Conservation (phyloP, 2,888 invertebrate genomes). For the Pseudococcus jackbeardsleyi region DNA sequence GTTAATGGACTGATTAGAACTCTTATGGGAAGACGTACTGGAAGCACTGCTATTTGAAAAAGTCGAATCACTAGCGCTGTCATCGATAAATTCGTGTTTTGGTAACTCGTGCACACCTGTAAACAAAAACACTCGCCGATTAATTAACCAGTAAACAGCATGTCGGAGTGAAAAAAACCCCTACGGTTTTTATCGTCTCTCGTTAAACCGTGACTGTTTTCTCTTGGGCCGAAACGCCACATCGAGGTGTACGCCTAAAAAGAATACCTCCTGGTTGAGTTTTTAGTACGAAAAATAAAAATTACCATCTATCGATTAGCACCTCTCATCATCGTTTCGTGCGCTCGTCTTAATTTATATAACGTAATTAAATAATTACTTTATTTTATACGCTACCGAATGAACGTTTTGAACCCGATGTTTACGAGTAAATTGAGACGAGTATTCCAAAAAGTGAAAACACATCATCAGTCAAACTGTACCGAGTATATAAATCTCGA, state of each 20-base stretch:
- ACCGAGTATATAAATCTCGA: slow-evolving; percentile 26
- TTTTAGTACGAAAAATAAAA: background rate
- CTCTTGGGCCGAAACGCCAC: background rate
- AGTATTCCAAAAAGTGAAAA: slow-evolving; percentile 37
- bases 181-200: background rate
- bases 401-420: slow-evolving; percentile 1
- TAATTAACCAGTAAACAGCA: background rate
- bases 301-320: background rate
- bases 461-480: slow-evolving; percentile 28
- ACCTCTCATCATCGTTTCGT: background rate
- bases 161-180: background rate
- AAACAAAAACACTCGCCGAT: slow-evolving; percentile 40
- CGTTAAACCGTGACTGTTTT: slow-evolving; percentile 24
- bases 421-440: background rate
- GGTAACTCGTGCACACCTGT: slow-evolving; percentile 71
- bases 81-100: slow-evolving; percentile 74
- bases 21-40: slow-evolving; percentile 63
- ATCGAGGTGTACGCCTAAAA: background rate
- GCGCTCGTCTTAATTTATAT: background rate
- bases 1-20: slow-evolving; percentile 54
- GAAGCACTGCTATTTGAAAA: slow-evolving; percentile 68
- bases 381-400: slow-evolving; percentile 12
- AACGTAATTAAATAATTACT: slow-evolving; percentile 3
- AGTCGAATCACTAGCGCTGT: slow-evolving; percentile 72
- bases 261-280: background rate